Base-by-base conservation (phyloP, 2,113 vertebrate genomes). In the Silurus glanis region DNA sequence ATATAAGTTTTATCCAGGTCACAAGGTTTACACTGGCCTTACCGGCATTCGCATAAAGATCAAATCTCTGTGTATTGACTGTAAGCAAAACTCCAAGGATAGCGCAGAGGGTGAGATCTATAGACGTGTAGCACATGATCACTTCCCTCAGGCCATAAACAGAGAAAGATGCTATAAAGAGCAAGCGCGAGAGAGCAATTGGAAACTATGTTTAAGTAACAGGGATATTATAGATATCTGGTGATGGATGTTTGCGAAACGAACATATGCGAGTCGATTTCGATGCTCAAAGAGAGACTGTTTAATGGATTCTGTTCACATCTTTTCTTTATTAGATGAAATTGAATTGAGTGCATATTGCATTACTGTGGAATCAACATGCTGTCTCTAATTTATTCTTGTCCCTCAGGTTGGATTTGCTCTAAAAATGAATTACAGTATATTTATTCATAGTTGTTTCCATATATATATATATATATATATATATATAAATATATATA, bases 301-400 rank as follows among this genome's bases (percentile, higher is more conserved):
- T 82, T 61, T 74, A 53, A 49, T 80, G 12, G 25, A 87, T 56
- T 14, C 56, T 78, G 64, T 81, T 84, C 12, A 81, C 25, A 10
- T 66, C 66, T 82, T 83, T 56, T 88, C 64, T 86, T 79, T 37
- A 84, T 84, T 37, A 82, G 53, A 78, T 56, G 37, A 55, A 25
- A 87, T 87, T 21, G 23, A 53, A 71, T 87, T 75, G 83, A 87
- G 66, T 25, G 71, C 58, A 45, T 69, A 59, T 76, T 82, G 61
- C 71, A 71, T 86, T 87, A 85, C 53, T 2, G 10, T 16, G 19
- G 67, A 86, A 80, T 76, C 28, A 49, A 80, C 59, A 49, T 62
- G 12, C 67, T 53, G 67, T 71, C 71, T 58, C 61, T 79, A 87
- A 78, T 87, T 87, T 13, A 61, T 37, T 61, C 37, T 61, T 76